Conservation (phyloP, 2,113 vertebrate genomes). For the Nesoenas mayeri region DNA sequence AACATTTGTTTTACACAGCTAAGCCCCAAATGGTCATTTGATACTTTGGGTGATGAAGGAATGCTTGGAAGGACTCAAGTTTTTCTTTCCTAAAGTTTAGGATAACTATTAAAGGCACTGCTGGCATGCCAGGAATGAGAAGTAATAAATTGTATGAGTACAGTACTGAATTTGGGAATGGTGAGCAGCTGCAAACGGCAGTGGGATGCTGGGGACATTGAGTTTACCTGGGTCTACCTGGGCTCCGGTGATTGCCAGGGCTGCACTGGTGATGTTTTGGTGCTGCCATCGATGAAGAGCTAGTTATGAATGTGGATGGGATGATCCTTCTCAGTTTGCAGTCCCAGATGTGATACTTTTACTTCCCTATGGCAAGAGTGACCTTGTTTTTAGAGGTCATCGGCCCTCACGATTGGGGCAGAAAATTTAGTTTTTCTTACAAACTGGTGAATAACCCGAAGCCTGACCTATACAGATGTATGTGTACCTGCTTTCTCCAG, state of each 20-base stretch:
- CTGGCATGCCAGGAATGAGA: not conserved
- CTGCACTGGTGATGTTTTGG: not conserved
- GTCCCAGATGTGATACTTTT: not conserved
- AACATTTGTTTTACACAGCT: not conserved
- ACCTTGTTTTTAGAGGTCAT: not conserved
- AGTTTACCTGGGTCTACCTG: not conserved
- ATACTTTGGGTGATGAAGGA: not conserved
- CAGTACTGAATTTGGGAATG: not conserved
- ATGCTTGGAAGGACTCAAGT: not conserved
- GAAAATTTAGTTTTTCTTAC: slow-evolving; percentile 2
- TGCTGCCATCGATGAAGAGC: not conserved
- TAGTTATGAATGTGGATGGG: not conserved
- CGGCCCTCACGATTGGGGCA: not conserved
- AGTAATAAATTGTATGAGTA: not conserved
- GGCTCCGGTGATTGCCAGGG: not conserved
- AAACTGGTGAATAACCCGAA: not conserved
- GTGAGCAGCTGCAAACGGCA: not conserved
- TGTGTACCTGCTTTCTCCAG: not conserved
- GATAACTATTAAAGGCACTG: not conserved
- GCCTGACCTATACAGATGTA: not conserved
- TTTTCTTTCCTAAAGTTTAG: not conserved
- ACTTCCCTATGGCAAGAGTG: not conserved
- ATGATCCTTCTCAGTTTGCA: not conserved
- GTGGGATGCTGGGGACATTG: not conserved
- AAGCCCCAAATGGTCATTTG: not conserved